phyloP scores from a whole-genome alignment of 1,140 invertebrate genomes.

The Panonychus citri region DNA sequence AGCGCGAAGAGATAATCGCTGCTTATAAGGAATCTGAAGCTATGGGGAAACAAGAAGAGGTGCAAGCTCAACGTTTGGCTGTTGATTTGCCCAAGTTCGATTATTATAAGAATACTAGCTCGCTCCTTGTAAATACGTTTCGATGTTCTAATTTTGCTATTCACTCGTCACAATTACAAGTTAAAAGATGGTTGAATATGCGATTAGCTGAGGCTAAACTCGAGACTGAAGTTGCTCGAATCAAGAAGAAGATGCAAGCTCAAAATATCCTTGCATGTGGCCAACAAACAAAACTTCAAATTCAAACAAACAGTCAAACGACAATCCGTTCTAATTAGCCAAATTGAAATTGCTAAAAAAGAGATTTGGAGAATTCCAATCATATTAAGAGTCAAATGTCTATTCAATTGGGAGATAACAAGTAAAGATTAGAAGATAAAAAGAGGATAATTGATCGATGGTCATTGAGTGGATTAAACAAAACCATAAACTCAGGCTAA shows the following conservation, averaged over 20 bases:
- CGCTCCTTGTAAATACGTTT: too few species aligned
- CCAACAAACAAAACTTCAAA: conserved; percentile 89
- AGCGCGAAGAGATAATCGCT: conserved; percentile 80
- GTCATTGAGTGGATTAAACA: too few species aligned
- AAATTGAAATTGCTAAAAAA: too few species aligned
- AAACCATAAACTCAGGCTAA: too few species aligned
- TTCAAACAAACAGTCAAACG: conserved; percentile 94
- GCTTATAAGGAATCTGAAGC: conserved; percentile 91
- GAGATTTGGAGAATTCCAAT: conserved; percentile 65
- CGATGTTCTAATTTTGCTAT: neutral
- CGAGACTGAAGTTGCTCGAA: conserved; percentile 79
- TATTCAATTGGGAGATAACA: conserved; percentile 70
- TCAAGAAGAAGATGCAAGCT: conserved; percentile 96
- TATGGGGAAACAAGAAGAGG: conserved; percentile 78
- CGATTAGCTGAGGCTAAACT: conserved; percentile 78
- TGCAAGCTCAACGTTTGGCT: conserved; percentile 56
- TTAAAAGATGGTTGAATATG: conserved; percentile 81
- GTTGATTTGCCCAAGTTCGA: conserved; percentile 73
- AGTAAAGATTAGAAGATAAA: conserved; percentile 77
- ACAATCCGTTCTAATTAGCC: conserved; percentile 58
- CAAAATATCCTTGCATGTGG: conserved; percentile 79
- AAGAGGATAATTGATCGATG: too few species aligned
- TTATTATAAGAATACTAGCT: conserved; percentile 40
- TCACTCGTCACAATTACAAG: conserved; percentile 52
- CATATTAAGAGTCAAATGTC: conserved; percentile 68